Conservation (phyloP, 2,888 invertebrate species). For the Eubasilissa splendida region DNA sequence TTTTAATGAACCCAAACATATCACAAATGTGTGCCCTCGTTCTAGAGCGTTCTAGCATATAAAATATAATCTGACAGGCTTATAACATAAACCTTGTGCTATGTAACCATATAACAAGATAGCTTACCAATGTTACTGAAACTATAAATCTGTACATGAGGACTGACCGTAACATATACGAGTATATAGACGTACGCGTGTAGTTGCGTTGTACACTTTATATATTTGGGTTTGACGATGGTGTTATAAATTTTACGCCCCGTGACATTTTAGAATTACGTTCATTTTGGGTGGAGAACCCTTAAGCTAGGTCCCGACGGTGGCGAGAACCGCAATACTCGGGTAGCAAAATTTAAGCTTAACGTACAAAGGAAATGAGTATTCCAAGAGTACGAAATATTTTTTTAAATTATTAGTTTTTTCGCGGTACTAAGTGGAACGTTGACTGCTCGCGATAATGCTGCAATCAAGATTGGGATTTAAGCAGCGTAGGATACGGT, state of each 20-base stretch:
- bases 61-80: constrained; percentile 28
- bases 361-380: constrained; percentile 12
- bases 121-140: constrained; percentile 26
- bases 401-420: neutral
- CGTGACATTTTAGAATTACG: constrained; percentile 49
- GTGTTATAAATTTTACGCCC: constrained; percentile 51
- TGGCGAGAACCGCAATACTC: constrained; percentile 5
- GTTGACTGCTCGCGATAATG: neutral
- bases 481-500: constrained; percentile 6
- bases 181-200: constrained; percentile 3
- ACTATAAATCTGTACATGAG: constrained; percentile 33
- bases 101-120: constrained; percentile 14
- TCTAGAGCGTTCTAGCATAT: neutral
- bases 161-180: constrained; percentile 3
- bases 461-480: neutral
- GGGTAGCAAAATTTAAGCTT: neutral
- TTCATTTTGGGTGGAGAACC: constrained; percentile 41
- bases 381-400: neutral
- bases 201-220: constrained; percentile 23
- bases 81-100: constrained; percentile 17
- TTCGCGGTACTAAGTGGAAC: neutral
- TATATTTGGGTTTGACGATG: constrained; percentile 34
- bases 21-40: too few species aligned
- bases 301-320: constrained; percentile 27
- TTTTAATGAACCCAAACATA: too few species aligned